Base-by-base conservation (phyloP, 2,888 invertebrate species). In the Eumerus sabulonum region DNA sequence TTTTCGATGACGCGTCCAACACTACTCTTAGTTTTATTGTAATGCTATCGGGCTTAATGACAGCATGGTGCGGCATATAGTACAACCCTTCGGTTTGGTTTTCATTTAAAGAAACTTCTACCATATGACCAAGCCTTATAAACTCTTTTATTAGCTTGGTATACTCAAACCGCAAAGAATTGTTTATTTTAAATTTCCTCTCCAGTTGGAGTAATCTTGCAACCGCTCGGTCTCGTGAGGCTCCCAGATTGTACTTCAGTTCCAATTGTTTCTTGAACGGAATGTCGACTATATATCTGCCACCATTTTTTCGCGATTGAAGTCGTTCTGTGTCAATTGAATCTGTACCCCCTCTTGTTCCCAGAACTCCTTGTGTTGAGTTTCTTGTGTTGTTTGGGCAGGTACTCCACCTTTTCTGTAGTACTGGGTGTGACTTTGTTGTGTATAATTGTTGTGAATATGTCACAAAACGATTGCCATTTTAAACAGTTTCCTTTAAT, bases 41-140 rank as follows among this genome's bases (percentile, higher is more conserved):
- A 13, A 11, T 54, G 17, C 47, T 17, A 9, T 47, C 40, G 47
- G 47, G 16, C 9, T 40, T 40, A 4, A 40, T 16, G 18, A 40
- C 54, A n/a, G 40, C 40, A 13, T 53, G 38, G n/a, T 53, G 53
- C 12, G 53, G 40, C 38, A 53, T 54, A 54, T 56, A 44, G 19
- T 44, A 56, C 4, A 27, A 11, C 27, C 27, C 27, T 9, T 44
- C 13, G 14, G 14, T 11, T 19, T 44, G 9, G 1, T 4, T 40
- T 42, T 19, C n/a, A 40, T 40, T 40, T 40, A 14, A 14, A 9
- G n/a, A 3, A 18, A 13, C 40, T 12, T 40, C 19, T 9, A 54
- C 54, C 42, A 54, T 54, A 18, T 56, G 42, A 12, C 12, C 44
- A 5, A 56, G 42, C 7, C 27, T 27, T 17, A 56, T 4, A 14